Conservation (phyloP, 2,888 invertebrate genomes). For the Mimas tiliae region DNA sequence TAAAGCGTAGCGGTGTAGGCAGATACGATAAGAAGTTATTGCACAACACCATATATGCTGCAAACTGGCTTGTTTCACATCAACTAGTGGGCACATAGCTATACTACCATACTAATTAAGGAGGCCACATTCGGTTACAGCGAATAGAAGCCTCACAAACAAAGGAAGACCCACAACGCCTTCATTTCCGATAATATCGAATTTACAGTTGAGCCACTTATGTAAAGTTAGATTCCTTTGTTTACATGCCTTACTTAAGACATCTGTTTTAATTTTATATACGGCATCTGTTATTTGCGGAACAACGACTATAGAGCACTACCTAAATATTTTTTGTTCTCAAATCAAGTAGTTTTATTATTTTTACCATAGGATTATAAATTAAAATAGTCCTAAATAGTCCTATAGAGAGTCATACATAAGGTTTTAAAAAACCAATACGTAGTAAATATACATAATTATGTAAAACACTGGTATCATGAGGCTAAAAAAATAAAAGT, state of each 20-base stretch:
- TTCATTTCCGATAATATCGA: constrained; percentile 20
- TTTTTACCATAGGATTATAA: too few species aligned
- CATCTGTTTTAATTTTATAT: neutral
- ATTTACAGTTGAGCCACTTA: constrained; percentile 1
- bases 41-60: constrained; percentile 63
- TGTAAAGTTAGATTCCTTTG: neutral
- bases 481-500: neutral
- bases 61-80: constrained; percentile 40
- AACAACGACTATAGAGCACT: too few species aligned
- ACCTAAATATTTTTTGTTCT: too few species aligned
- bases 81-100: constrained; percentile 1
- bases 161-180: neutral
- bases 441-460: too few species aligned
- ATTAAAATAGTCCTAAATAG: too few species aligned
- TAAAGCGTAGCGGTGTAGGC: constrained; percentile 59
- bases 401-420: too few species aligned
- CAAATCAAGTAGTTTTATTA: too few species aligned
- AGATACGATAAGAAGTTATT: constrained; percentile 62
- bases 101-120: neutral
- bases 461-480: too few species aligned
- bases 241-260: neutral
- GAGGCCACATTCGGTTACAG: constrained; percentile 6
- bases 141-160: constrained; percentile 14
- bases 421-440: too few species aligned
- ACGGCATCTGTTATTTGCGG: neutral